Evolutionary conservation across 1,140 invertebrate species (phyloP).

Genomic region (Paraescarpia echinospica): DNA sequence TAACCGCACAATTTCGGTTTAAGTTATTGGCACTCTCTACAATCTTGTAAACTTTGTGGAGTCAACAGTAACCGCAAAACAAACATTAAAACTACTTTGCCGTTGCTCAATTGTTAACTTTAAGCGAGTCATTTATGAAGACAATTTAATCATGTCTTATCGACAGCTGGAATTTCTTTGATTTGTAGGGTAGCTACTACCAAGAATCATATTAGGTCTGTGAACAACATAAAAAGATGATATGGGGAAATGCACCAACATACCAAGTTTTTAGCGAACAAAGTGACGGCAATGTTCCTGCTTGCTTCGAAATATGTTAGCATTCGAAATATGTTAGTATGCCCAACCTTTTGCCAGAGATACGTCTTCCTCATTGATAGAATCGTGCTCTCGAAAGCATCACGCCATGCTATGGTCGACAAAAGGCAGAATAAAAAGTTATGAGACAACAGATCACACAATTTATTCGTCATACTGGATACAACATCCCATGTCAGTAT

Average conservation of each 20-base stretch:
- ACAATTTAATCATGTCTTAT: background rate
- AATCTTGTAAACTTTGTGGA: too few relatives aligned
- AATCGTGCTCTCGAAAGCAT: background rate
- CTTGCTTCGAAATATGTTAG: background rate
- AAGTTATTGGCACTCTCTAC: too few relatives aligned
- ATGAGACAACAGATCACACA: background rate
- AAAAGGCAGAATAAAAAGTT: background rate
- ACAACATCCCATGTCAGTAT: background rate
- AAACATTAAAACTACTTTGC: background rate
- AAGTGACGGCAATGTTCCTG: background rate
- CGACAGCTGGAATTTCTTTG: background rate
- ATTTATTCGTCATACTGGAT: background rate
- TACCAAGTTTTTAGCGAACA: too few relatives aligned
- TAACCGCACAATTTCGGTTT: too few relatives aligned
- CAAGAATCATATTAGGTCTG: background rate
- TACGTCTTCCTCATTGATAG: background rate
- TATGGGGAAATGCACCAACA: background rate
- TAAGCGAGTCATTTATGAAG: background rate
- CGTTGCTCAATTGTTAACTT: background rate
- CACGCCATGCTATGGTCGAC: too few relatives aligned
- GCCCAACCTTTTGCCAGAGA: background rate
- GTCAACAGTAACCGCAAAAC: background rate
- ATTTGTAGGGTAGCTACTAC: background rate
- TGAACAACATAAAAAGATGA: background rate
- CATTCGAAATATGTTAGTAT: too few relatives aligned